Percentiles rank a stretch among this genome's conserved stretches.
phyloP scores from a whole-genome alignment of 2,888 invertebrate genomes.

The Leistus spinibarbis region DNA sequence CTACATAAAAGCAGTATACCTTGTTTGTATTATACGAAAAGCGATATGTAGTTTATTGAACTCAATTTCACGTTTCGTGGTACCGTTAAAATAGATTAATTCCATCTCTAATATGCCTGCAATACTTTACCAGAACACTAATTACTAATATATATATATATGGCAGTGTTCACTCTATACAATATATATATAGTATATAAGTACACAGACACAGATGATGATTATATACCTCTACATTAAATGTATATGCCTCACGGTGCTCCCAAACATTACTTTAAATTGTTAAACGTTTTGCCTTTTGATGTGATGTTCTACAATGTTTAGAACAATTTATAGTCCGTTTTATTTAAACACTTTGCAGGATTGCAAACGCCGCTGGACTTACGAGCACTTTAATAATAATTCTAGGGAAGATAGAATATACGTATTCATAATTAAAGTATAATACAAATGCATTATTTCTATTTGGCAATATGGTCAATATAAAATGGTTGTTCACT shows the following conservation, averaged over 20 bases:
- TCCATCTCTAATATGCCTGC: constrained; percentile 23
- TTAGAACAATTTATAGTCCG: no score
- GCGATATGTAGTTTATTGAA: constrained; percentile 39
- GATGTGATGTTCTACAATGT: no score
- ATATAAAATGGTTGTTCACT: background rate
- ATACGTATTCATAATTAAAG: no score
- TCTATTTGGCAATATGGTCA: no score
- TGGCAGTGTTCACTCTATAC: no score
- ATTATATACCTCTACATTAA: background rate
- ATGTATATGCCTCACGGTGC: background rate
- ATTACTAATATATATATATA: constrained; percentile 17
- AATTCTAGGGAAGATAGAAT: no score
- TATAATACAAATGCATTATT: no score
- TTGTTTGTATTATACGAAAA: constrained; percentile 28
- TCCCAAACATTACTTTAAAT: background rate
- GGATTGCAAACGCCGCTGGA: no score
- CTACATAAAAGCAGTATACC: background rate
- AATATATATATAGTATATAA: background rate
- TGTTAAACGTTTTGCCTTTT: background rate
- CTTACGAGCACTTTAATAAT: no score
- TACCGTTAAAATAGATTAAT: constrained; percentile 39
- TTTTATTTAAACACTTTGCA: no score
- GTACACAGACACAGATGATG: background rate
- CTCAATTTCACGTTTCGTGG: constrained; percentile 34
- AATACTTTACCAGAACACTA: constrained; percentile 17